Conservation (phyloP, 2,797 vertebrate species). For the Lutra lutra region DNA sequence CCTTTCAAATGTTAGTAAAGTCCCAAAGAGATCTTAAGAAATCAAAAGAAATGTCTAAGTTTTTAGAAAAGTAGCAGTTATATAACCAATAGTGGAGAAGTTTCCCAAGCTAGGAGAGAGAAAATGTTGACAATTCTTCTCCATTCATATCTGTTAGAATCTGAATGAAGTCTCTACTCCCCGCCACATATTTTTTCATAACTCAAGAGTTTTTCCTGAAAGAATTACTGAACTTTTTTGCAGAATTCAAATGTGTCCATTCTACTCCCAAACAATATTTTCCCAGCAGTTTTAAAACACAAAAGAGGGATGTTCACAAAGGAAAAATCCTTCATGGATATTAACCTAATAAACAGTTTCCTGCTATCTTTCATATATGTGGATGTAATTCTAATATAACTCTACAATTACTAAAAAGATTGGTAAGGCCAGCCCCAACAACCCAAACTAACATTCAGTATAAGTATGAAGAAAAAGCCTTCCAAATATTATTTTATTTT, state of each 20-base stretch:
- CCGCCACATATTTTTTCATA: background rate
- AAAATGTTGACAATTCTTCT: constrained; percentile 51
- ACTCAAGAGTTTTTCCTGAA: background rate
- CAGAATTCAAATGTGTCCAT: constrained; percentile 27
- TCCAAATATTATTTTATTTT: constrained; percentile 4
- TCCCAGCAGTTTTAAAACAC: constrained; percentile 37
- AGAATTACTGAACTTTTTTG: constrained; percentile 37
- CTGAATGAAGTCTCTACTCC: background rate
- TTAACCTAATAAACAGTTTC: background rate
- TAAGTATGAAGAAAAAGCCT: constrained; percentile 27
- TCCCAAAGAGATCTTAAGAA: background rate
- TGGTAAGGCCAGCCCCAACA: background rate
- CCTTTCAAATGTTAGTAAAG: background rate
- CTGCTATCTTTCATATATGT: background rate
- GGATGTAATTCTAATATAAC: background rate
- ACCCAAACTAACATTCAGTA: constrained; percentile 21
- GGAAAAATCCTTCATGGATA: background rate
- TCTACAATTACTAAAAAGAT: constrained; percentile 20
- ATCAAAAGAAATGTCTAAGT: background rate
- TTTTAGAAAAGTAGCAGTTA: constrained; percentile 5
- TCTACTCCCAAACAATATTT: background rate
- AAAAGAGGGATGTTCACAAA: constrained; percentile 16
- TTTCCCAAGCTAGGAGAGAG: constrained; percentile 22
- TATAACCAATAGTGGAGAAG: background rate
- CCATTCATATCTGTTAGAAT: background rate